Base-by-base conservation (phyloP, 2,888 invertebrate genomes). In the Halictus ligatus region DNA sequence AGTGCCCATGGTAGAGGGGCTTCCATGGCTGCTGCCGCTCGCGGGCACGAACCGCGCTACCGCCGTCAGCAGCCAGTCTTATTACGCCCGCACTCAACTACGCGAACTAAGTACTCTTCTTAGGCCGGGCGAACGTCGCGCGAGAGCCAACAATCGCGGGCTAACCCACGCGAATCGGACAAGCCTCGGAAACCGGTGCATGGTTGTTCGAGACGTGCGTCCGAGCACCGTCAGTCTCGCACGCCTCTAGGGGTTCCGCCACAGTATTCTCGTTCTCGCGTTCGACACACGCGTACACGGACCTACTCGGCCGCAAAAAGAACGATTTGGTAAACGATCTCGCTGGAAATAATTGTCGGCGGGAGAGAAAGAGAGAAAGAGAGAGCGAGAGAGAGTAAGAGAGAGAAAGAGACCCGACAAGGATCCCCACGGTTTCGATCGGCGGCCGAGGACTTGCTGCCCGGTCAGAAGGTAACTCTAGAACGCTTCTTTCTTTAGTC, bases 41-140 rank as follows among this genome's bases (percentile, higher is more conserved):
- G 91, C 91, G 91, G 91, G 88, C 91, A 91, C 89, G 91, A 90
- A 90, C 88, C 86, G 88, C 89, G 92, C 92, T 92, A 92, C 93
- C 90, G 91, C 92, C 92, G 90, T 91, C 92, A 91, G 91, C 92
- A 88, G 87, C 90, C 93, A 93, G 93, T 93, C 92, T 93, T 92
- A 93, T 93, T 93, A 93, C 93, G 92, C 93, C 93, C 93, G 93
- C 93, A 92, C 92, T 93, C 92, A 93, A 92, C 92, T 92, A 92
- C 90, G 93, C 92, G 92, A 92, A 92, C 90, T 91, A 92, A 92
- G 91, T 93, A 91, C 90, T 90, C 91, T 86, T 86, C 86, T 89
- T 90, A 88, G 85, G 46, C 78, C 83, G 88, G 80, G 6, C 83
- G 67, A 84, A 82, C 82, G 72, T 72, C 74, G 71, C 78, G 21